These are phyloP conservation scores for Hexactinellida sp. DNA, from an alignment of 37 sponge, comb jelly and placozoan genomes.

Conservation along the genomic window DNA sequence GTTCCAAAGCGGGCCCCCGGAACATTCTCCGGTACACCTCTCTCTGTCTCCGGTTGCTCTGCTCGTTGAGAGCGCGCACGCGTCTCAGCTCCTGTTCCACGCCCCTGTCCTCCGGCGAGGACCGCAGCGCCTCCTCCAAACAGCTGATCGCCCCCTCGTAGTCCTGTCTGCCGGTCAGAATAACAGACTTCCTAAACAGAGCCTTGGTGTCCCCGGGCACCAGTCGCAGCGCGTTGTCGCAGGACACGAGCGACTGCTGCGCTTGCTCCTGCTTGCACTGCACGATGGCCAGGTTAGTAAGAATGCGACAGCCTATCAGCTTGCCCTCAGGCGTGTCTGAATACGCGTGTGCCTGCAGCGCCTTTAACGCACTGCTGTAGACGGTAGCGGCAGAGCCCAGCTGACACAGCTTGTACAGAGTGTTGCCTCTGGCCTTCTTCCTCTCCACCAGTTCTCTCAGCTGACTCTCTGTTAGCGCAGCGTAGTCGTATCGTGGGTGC, in stretches of 20 bases:
- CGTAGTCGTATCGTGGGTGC: neutral
- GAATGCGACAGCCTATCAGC: neutral
- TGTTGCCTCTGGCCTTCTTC: neutral
- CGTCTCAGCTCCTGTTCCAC: neutral
- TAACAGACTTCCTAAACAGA: neutral
- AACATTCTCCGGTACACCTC: neutral
- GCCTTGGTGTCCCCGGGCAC: neutral
- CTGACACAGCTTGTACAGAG: neutral
- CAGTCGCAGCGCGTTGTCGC: neutral
- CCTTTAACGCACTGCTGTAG: neutral
- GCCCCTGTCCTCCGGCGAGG: neutral
- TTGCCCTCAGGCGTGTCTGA: neutral
- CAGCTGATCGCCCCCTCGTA: neutral
- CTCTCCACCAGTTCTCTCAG: neutral
- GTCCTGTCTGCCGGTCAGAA: neutral
- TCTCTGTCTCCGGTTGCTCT: conserved; percentile 12
- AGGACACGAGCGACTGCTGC: neutral
- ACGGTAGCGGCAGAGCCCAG: neutral
- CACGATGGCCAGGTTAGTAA: neutral
- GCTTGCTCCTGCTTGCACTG: neutral
- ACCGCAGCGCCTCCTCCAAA: neutral
- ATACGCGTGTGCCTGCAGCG: neutral
- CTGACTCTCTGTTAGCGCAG: neutral
- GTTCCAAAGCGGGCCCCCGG: neutral
- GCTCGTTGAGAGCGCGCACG: neutral